Evolutionary conservation across 2,888 invertebrate genomes (phyloP), one percentile per base, ranked within the genome.

Genomic region (Plutella xylostella): DNA sequence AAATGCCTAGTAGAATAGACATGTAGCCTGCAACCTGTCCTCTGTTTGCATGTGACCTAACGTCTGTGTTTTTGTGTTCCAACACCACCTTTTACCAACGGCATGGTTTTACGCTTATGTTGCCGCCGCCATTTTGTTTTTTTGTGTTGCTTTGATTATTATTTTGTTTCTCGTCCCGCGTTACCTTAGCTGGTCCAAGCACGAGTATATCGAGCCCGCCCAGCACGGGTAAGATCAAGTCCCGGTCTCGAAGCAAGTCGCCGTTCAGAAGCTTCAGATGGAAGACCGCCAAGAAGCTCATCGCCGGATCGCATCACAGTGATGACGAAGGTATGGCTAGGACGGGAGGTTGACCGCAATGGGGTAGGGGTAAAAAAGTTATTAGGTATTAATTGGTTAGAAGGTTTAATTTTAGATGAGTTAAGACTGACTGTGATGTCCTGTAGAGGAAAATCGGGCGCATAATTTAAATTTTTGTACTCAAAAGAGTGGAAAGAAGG

Each of bases 201-300:
- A 79, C 78, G 42, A 67, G 72, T 45, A 75, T 79, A 21, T 71
- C 72, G 20, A 80, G 77, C 59, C 86, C 75, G 37, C 78, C 74
- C 46, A 85, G 83, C 54, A 86, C 87, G 71, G 87, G 87, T 77
- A 86, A 88, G 83, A 86, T 88, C 87, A 92, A 92, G 88, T 90
- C 92, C 72, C 90, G 94, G 58, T 93, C 95, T 61, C 90, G 96
- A 65, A 95, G 95, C 87, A 95, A 95, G 86, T 95, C 95, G 63
- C 96, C 96, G 52, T 96, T 96, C 90, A 88, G 94, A 72, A 94
- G 93, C 85, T 94, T 94, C 88, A 89, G 94, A 55, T 94, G 94
- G 94, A 92, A 92, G 85, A 93, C 93, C 73, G 89, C 91, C 55
- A 86, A 89, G 75, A 88, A 87, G 60, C 83, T 87, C 52, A 79